Conservation (phyloP, 2,797 vertebrate species). For the Phrynocephalus forsythii region DNA sequence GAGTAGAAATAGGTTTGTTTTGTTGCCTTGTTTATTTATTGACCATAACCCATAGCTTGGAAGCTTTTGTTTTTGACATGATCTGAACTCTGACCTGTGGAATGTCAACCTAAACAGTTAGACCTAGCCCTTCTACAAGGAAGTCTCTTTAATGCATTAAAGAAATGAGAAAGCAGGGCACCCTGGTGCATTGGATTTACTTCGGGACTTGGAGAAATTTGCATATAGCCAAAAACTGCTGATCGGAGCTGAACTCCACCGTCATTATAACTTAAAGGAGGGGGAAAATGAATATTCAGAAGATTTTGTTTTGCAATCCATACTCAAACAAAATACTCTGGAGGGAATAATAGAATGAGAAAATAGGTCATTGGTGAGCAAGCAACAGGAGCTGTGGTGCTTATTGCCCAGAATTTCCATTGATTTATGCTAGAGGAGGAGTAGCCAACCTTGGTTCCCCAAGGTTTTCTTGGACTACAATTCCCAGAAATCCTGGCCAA, state of each 20-base stretch:
- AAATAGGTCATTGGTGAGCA: conserved; percentile 61
- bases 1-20: conserved; percentile 37
- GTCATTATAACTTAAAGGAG: conserved; percentile 62
- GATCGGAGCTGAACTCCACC: conserved; percentile 61
- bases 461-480: not conserved
- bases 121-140: conserved; percentile 12
- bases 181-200: conserved; percentile 31
- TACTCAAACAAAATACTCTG: conserved; percentile 54
- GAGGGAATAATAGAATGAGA: conserved; percentile 2
- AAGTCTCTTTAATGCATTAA: not conserved
- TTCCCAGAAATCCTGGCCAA: too few relatives aligned
- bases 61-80: not conserved
- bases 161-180: conserved; percentile 5
- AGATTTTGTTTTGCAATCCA: conserved; percentile 7
- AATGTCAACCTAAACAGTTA: conserved; percentile 36
- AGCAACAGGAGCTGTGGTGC: not conserved
- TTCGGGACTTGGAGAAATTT: conserved; percentile 54
- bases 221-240: conserved; percentile 63
- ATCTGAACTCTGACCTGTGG: conserved; percentile 39
- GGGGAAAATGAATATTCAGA: conserved; percentile 61
- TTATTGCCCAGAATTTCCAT: conserved; percentile 32
- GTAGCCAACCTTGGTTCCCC: too few relatives aligned
- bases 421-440: not conserved
- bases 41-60: conserved; percentile 48
- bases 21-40: conserved; percentile 31